Conservation (phyloP, 2,888 invertebrate species). For the Amaurobius ferox region DNA sequence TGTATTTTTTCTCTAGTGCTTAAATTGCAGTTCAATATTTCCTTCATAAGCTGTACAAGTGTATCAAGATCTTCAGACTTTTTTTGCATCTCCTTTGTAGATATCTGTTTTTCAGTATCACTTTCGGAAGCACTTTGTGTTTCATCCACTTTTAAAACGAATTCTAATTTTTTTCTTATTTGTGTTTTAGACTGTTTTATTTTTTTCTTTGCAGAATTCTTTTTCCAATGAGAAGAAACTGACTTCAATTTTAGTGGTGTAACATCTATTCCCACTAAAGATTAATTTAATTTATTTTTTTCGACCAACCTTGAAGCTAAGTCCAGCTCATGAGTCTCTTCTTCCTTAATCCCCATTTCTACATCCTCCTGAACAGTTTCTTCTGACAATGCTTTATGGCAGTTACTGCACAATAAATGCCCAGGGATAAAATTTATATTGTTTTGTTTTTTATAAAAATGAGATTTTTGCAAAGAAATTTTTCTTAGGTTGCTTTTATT, state of each 20-base stretch:
- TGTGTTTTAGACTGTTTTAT: constrained; percentile 1
- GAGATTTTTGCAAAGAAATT: neutral
- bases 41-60: neutral
- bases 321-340: neutral
- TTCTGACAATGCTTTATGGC: neutral
- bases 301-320: neutral
- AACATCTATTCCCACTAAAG: neutral
- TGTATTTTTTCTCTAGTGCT: neutral
- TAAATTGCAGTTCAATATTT: neutral
- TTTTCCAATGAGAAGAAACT: constrained; percentile 5
- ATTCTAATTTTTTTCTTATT: neutral
- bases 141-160: neutral
- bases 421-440: neutral
- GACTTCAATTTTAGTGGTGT: neutral
- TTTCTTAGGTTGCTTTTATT: neutral
- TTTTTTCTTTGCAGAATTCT: constrained; percentile 5
- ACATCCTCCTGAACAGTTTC: neutral
- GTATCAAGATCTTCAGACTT: too few species aligned
- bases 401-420: neutral
- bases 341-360: too few species aligned
- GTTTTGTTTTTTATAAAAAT: neutral
- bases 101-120: neutral
- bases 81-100: neutral
- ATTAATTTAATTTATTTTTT: constrained; percentile 1
- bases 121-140: neutral